Conservation (phyloP, 2,797 vertebrate species). For the Pseudopleuronectes americanus region DNA sequence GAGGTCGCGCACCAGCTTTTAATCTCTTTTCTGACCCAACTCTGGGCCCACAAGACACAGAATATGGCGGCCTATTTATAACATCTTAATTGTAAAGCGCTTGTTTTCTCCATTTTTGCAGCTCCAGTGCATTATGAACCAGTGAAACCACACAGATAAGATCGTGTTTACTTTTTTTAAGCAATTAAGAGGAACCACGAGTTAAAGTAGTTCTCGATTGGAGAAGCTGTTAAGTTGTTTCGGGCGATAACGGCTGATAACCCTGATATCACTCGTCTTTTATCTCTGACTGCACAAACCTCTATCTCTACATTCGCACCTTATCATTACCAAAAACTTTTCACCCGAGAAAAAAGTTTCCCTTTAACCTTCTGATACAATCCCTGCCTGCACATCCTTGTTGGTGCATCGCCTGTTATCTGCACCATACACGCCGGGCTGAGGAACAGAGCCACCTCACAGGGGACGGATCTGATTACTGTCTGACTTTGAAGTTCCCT, state of each 20-base stretch:
- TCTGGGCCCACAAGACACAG: slow-evolving; percentile 24
- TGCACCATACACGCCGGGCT: slow-evolving; percentile 52
- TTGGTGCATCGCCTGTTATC: slow-evolving; percentile 43
- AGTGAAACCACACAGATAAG: not conserved
- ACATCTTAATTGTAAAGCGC: slow-evolving; percentile 10
- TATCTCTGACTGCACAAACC: slow-evolving; percentile 48
- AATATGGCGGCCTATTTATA: slow-evolving; percentile 24
- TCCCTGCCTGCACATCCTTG: slow-evolving; percentile 50
- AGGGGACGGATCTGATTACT: slow-evolving; percentile 48
- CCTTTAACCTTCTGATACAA: slow-evolving; percentile 62
- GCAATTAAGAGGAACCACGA: not conserved
- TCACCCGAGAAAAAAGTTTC: slow-evolving; percentile 60
- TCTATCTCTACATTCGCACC: slow-evolving; percentile 36
- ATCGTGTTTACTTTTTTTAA: not conserved
- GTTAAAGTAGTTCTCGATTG: not conserved
- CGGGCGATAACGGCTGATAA: slow-evolving; percentile 1
- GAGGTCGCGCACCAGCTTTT: slow-evolving; percentile 57
- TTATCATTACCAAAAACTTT: slow-evolving; percentile 60
- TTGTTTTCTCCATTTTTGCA: not conserved
- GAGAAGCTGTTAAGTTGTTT: slow-evolving; percentile 4
- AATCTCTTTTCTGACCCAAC: slow-evolving; percentile 49
- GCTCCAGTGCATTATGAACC: not conserved
- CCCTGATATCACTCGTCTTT: slow-evolving; percentile 26
- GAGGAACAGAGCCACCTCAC: slow-evolving; percentile 50
- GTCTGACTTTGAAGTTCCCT: slow-evolving; percentile 43